These are phyloP conservation scores for Lagopus leucura DNA, from an alignment of 2,113 vertebrate genomes.

Conservation along the genomic window DNA sequence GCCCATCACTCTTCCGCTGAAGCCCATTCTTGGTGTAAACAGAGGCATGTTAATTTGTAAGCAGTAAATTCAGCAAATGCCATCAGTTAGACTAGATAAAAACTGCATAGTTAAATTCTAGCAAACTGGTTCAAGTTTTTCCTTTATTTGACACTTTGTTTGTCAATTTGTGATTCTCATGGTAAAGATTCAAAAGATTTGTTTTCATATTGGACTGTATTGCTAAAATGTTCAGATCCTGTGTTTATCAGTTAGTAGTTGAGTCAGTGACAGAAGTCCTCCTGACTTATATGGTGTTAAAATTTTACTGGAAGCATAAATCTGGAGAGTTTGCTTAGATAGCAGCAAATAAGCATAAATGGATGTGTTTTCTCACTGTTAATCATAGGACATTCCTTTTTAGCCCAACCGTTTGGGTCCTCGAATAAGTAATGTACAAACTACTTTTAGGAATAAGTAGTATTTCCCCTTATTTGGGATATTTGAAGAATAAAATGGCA, in stretches of 20 bases:
- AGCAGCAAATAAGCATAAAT: constrained; percentile 7
- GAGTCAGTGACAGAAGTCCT: constrained; percentile 30
- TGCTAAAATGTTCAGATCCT: constrained; percentile 5
- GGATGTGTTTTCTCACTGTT: neutral
- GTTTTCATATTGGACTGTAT: neutral
- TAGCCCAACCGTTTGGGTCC: neutral
- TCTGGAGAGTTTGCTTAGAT: neutral
- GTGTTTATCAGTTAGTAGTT: neutral
- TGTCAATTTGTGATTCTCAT: neutral
- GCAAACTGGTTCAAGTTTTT: neutral
- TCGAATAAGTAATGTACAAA: neutral
- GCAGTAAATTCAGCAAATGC: neutral
- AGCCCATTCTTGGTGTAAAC: neutral
- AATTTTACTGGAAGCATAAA: constrained; percentile 28
- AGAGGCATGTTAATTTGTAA: neutral
- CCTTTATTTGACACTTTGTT: neutral
- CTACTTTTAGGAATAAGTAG: neutral
- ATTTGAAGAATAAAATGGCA: neutral
- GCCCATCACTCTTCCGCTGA: neutral
- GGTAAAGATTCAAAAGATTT: neutral
- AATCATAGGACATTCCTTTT: neutral
- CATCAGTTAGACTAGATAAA: neutral
- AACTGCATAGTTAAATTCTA: neutral
- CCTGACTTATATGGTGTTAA: constrained; percentile 18
- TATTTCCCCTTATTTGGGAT: neutral